A percentile compares a stretch with the other conserved stretches of the same genome.
Conservation (phyloP, 2,113 vertebrate genomes). For the Sceloporus undulatus region DNA sequence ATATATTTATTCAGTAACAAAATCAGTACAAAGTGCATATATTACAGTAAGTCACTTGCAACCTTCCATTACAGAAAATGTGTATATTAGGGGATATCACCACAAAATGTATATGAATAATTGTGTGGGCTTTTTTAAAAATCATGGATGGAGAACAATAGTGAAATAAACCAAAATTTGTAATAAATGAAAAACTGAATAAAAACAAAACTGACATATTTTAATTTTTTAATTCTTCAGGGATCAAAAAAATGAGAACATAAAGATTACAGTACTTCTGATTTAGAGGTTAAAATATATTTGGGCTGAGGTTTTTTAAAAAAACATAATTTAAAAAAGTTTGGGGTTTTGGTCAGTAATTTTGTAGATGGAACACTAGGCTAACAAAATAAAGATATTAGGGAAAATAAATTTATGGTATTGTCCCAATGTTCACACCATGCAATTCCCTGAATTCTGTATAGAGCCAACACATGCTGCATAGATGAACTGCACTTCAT, state of each 20-base stretch:
- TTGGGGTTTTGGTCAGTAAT: too few species aligned
- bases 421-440: too few species aligned
- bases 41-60: too few species aligned
- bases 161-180: not conserved
- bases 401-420: not conserved
- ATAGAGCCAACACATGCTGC: not conserved
- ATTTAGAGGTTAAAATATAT: not conserved
- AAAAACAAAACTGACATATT: constrained; percentile 30
- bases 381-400: not conserved
- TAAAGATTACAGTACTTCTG: not conserved
- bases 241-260: not conserved
- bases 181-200: not conserved
- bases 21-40: too few species aligned
- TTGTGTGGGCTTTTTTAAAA: not conserved
- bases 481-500: too few species aligned
- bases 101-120: not conserved
- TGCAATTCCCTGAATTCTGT: not conserved
- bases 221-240: not conserved
- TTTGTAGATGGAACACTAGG: not conserved
- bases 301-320: not conserved
- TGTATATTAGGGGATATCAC: too few species aligned
- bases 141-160: not conserved
- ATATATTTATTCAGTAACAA: too few species aligned
- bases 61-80: too few species aligned
- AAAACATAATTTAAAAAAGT: not conserved